Base-by-base conservation (phyloP, 2,797 vertebrate genomes). In the Amblyopsis hoosieri region DNA sequence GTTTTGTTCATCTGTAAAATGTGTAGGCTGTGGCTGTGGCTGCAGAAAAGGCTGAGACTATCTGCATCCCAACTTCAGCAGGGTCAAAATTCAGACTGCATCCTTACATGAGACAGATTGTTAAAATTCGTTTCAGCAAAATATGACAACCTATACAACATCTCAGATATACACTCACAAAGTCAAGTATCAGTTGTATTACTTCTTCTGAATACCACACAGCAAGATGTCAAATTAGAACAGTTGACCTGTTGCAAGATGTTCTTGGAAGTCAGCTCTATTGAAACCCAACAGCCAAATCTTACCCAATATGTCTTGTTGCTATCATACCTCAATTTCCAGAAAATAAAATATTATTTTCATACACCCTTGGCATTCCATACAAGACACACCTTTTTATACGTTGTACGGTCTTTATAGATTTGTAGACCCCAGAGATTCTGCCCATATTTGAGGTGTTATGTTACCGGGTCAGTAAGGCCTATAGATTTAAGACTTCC, bases 21-120 rank as follows among this genome's bases (percentile, higher is more conserved):
- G 23, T 29, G 23, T 29, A 29, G 23, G 23, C 23, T 29, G 23
- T 29, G 23, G 23, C 23, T 29, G 23, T 29, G 23, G 23, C 23
- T 29, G 23, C 3, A 4, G 23, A 29, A 29, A 29, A 29, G 3
- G 23, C 23, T 29, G 23, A 29, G 23, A 29, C 3, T 29, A 76
- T 72, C 60, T 66, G 54, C 63, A 74, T 67, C 62, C 66, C 67
- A 78, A 79, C 76, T 72, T 70, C 60, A 76, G 80, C 61, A 3
- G 61, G 85, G 79, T 88, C 82, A 78, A 7, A 82, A 84, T 84
- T 68, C 85, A 87, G 80, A 87, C 82, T 66, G 58, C 76, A 87
- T 79, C 61, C 65, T 69, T 74, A 45, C 54, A 81, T 67, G 29
- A 51, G 72, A 78, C 68, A 45, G 69, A 74, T 78, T 70, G 68